phyloP scores from a whole-genome alignment of 2,113 vertebrate genomes.

The Microcebus tavaratra region DNA sequence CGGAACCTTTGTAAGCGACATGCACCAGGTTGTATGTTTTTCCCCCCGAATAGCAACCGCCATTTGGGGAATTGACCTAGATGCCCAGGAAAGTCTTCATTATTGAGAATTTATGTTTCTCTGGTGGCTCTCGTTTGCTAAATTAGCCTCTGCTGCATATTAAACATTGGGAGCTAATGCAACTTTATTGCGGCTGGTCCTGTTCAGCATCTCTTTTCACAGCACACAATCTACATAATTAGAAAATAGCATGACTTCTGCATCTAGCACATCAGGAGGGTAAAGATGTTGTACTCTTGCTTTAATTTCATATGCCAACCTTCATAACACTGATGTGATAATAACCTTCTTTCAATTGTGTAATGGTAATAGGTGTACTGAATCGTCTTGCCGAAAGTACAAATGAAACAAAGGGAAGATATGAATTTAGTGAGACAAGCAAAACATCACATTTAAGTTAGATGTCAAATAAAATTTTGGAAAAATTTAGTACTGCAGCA shows the following conservation, averaged over 20 bases:
- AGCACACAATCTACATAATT: constrained; percentile 79
- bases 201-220: constrained; percentile 63
- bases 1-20: not conserved
- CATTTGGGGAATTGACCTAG: constrained; percentile 64
- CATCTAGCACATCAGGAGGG: constrained; percentile 62
- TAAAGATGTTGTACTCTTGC: constrained; percentile 64
- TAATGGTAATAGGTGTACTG: constrained; percentile 60
- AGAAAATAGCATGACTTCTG: constrained; percentile 76
- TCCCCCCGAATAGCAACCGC: not conserved
- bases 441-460: constrained; percentile 75
- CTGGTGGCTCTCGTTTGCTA: constrained; percentile 68
- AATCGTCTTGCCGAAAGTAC: constrained; percentile 65
- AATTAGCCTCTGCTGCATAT: constrained; percentile 68
- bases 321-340: constrained; percentile 77
- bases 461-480: constrained; percentile 67
- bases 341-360: constrained; percentile 80
- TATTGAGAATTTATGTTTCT: constrained; percentile 69
- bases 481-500: constrained; percentile 52
- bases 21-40: constrained; percentile 57
- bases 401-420: constrained; percentile 73
- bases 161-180: constrained; percentile 69
- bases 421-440: constrained; percentile 66
- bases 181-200: constrained; percentile 66
- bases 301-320: constrained; percentile 63
- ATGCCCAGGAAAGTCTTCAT: constrained; percentile 65